Evolutionary conservation across 2,888 invertebrate species (phyloP).

Genomic region (Saturnia japonica): DNA sequence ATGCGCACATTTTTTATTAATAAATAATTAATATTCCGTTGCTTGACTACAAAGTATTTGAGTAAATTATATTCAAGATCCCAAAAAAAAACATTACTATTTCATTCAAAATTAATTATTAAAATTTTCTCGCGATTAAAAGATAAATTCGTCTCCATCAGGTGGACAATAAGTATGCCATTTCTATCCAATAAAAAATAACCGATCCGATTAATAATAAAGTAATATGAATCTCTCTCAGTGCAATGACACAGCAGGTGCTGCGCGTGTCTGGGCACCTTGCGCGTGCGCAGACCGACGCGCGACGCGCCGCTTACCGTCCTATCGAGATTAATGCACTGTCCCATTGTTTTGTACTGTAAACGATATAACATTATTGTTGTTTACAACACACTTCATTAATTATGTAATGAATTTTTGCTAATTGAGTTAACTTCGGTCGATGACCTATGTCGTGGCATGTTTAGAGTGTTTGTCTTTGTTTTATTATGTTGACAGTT

Average conservation of each 20-base stretch:
- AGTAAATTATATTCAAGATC: not conserved
- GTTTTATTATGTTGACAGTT: not conserved
- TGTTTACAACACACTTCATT: conserved; percentile 1
- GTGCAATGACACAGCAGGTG: conserved; percentile 58
- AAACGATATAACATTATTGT: conserved; percentile 15
- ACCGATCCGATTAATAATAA: conserved; percentile 1
- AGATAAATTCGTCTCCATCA: not conserved
- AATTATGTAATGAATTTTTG: conserved; percentile 3
- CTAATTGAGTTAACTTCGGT: not conserved
- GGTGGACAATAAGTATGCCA: conserved; percentile 15
- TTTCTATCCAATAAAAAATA: conserved; percentile 14
- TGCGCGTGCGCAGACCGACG: conserved; percentile 27
- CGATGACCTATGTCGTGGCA: not conserved
- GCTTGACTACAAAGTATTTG: not conserved
- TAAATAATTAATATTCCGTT: not conserved
- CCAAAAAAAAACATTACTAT: not conserved
- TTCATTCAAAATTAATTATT: not conserved
- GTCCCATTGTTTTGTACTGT: conserved; percentile 21
- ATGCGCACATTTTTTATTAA: not conserved
- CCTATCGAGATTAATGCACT: conserved; percentile 24
- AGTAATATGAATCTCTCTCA: conserved; percentile 17
- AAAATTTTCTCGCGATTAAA: not conserved
- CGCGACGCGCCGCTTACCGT: not conserved
- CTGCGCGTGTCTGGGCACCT: conserved; percentile 27
- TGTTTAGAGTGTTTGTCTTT: not conserved